These are phyloP conservation scores for Steinernema hermaphroditum DNA, from an alignment of 2,888 invertebrate species.

Conservation along the genomic window DNA sequence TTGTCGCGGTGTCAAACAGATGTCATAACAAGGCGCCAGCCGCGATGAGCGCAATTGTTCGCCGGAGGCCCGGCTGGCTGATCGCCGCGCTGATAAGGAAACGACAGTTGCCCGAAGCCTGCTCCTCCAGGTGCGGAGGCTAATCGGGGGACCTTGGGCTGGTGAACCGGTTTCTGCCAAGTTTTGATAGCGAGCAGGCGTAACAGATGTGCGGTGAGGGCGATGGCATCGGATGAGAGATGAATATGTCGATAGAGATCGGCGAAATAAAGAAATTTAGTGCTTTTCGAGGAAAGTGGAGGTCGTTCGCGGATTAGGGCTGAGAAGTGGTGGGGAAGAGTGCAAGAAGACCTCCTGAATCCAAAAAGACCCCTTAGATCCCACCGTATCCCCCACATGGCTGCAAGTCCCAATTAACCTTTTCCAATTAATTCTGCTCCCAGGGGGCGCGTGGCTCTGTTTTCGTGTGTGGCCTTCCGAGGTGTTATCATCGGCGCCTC, in stretches of 20 bases:
- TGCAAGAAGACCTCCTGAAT: too few relatives aligned
- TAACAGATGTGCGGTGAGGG: slow-evolving; percentile 24
- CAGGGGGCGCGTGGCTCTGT: background rate
- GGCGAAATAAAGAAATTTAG: slow-evolving; percentile 2
- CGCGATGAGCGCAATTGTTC: slow-evolving; percentile 24
- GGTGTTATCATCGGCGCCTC: slow-evolving; percentile 23
- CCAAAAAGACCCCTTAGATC: too few relatives aligned
- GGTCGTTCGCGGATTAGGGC: background rate
- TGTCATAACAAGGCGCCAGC: slow-evolving; percentile 31
- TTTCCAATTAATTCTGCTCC: slow-evolving; percentile 23
- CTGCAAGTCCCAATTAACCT: slow-evolving; percentile 2
- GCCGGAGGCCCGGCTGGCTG: slow-evolving; percentile 24
- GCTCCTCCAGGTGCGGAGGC: slow-evolving; percentile 8
- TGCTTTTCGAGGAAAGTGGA: background rate
- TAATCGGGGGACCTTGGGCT: slow-evolving; percentile 15
- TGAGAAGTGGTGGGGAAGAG: background rate
- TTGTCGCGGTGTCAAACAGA: slow-evolving; percentile 31
- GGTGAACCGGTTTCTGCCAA: slow-evolving; percentile 25
- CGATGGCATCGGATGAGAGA: slow-evolving; percentile 9
- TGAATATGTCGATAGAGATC: slow-evolving; percentile 20
- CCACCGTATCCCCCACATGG: too few relatives aligned
- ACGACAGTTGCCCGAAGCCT: slow-evolving; percentile 24
- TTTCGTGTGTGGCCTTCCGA: slow-evolving; percentile 16
- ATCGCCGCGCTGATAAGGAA: slow-evolving; percentile 22
- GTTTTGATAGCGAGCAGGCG: slow-evolving; percentile 20